phyloP scores from a whole-genome alignment of 2,797 vertebrate species.

The Threskiornis aethiopicus region DNA sequence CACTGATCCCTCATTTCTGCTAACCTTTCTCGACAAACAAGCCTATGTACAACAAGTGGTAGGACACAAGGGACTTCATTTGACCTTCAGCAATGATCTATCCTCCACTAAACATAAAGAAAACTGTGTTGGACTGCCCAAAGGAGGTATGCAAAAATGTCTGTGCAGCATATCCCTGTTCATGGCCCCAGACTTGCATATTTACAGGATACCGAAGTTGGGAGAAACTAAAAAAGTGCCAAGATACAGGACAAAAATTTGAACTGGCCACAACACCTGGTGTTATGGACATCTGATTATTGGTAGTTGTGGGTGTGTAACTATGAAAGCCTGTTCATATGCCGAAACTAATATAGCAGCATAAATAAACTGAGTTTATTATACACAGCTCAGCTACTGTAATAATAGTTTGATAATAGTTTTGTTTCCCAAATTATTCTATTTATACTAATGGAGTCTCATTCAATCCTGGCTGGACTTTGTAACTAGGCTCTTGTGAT shows the following conservation, averaged over 20 bases:
- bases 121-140: neutral
- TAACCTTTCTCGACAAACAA: neutral
- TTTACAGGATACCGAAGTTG: neutral
- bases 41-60: neutral
- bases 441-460: neutral
- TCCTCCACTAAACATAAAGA: neutral
- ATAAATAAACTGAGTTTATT: neutral
- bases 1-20: neutral
- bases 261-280: neutral
- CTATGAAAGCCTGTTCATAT: neutral
- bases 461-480: neutral
- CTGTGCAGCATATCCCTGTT: neutral
- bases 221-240: neutral
- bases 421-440: neutral
- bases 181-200: neutral
- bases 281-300: neutral
- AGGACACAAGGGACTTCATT: neutral
- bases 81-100: neutral
- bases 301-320: neutral
- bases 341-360: neutral
- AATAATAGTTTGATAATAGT: neutral
- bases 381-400: neutral
- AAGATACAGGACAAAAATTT: neutral
- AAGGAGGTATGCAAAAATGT: neutral
- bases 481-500: neutral